Percentiles rank a stretch among this genome's conserved stretches.
Conservation (phyloP, 2,797 vertebrate species). For the Simalia tracyae region DNA sequence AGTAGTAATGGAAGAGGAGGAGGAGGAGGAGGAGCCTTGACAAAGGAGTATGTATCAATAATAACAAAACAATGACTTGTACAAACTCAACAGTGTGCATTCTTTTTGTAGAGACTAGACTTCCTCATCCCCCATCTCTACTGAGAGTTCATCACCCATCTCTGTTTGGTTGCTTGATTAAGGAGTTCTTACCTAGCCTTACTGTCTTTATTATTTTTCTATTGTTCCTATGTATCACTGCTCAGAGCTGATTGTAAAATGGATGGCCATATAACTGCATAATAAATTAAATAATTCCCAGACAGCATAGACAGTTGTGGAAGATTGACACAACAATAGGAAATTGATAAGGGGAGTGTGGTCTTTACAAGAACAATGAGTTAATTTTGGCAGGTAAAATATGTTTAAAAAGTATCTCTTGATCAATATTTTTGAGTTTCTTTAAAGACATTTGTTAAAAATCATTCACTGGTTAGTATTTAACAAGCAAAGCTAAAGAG, state of each 20-base stretch:
- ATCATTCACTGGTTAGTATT: background rate
- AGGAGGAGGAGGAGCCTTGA: background rate
- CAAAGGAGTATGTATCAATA: background rate
- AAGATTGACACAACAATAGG: background rate
- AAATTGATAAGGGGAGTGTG: background rate
- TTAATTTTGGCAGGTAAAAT: background rate
- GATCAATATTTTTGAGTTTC: background rate
- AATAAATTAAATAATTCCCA: background rate
- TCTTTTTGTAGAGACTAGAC: background rate
- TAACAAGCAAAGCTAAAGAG: slow-evolving; percentile 16
- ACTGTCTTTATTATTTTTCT: background rate
- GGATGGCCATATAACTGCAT: background rate
- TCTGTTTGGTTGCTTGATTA: background rate
- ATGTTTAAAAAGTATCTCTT: background rate
- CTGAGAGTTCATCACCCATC: background rate
- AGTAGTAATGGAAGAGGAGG: background rate
- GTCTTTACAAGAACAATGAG: background rate
- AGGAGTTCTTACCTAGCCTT: background rate
- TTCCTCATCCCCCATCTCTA: background rate
- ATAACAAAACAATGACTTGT: background rate
- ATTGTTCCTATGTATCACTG: background rate
- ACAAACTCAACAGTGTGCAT: background rate
- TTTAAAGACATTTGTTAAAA: background rate
- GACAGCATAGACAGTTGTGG: background rate
- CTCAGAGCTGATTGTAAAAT: background rate